These are phyloP conservation scores for Zootermopsis nevadensis DNA, from an alignment of 2,888 invertebrate species.

Conservation along the genomic window DNA sequence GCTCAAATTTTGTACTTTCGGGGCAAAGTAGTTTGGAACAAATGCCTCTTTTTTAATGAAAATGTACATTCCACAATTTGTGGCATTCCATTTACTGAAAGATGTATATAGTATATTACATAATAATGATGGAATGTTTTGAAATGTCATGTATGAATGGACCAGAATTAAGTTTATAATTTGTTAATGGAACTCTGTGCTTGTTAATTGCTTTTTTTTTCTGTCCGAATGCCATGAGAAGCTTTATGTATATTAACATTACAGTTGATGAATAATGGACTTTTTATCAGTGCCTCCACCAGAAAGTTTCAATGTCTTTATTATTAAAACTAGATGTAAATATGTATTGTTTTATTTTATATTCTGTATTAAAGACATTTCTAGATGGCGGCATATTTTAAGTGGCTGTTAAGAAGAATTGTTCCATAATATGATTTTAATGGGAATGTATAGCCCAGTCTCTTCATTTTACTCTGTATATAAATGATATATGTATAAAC, in stretches of 20 bases:
- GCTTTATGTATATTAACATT: slow-evolving; percentile 38
- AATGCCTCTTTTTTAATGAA: slow-evolving; percentile 6
- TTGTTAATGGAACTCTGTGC: slow-evolving; percentile 30
- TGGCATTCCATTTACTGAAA: slow-evolving; percentile 43
- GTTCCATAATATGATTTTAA: slow-evolving; percentile 48
- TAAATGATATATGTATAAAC: slow-evolving; percentile 53
- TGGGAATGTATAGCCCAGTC: slow-evolving; percentile 39
- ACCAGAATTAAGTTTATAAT: slow-evolving; percentile 9
- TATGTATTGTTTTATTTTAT: slow-evolving; percentile 51
- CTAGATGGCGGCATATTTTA: slow-evolving; percentile 50
- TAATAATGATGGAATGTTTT: slow-evolving; percentile 27
- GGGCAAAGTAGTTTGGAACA: slow-evolving; percentile 16
- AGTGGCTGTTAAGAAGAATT: slow-evolving; percentile 50
- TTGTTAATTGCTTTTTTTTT: slow-evolving; percentile 27
- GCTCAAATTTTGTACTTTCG: slow-evolving; percentile 34
- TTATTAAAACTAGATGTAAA: slow-evolving; percentile 45
- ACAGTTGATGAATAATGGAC: slow-evolving; percentile 32
- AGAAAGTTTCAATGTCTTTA: slow-evolving; percentile 45
- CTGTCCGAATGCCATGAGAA: slow-evolving; percentile 38
- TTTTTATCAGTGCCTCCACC: slow-evolving; percentile 53
- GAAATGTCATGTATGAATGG: slow-evolving; percentile 19
- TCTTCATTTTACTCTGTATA: slow-evolving; percentile 50
- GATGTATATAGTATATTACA: slow-evolving; percentile 12
- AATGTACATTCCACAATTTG: slow-evolving; percentile 46
- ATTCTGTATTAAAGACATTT: slow-evolving; percentile 45